Evolutionary conservation across 2,797 vertebrate species (phyloP), one percentile per base, ranked within the genome.

Genomic region (Tapirus indicus): DNA sequence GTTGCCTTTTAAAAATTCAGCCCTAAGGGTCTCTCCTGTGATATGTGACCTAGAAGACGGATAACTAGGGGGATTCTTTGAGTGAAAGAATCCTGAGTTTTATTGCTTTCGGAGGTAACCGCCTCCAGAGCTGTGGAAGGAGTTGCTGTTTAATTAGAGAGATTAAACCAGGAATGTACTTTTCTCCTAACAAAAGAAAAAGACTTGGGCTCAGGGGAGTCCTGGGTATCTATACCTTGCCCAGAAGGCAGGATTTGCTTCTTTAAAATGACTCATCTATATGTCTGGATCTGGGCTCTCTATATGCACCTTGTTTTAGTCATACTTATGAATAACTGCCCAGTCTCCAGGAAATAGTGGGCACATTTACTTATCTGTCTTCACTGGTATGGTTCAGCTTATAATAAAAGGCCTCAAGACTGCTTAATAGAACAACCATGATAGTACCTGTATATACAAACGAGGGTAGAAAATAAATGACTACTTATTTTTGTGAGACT

Each of bases 11-110:
- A 97, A 92, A 98, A 98, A 97, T 92, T 95, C 97, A 94, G 79
- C 98, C 97, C 87, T 98, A 98, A 97, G 93, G 85, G 92, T 98
- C 95, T 98, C 94, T 97, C 98, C 88, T 98, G 66, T 96, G 96
- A 97, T 97, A 90, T 92, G 95, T 97, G 85, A 98, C 97, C 97
- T 98, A 96, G 77, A 98, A 98, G 97, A 97, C 7, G 97, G 98
- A 98, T 98, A 98, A 98, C 95, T 90, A 97, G 7, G 89, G 83
- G 5, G 29, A 69, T 80, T 92, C 80, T 96, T 92, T 98, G 96
- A 98, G 95, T 96, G 96, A 98, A 97, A 87, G 94, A 98, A 98
- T 91, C 47, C 44, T 79, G 35, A 44, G 29, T 98, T 98, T 93
- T 88, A 98, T 93, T 97, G 62, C 97, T 94, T 97, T 97, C 8